Evolutionary conservation across 2,797 vertebrate species (phyloP), one percentile per base, ranked within the genome.

Genomic region (Morus bassanus): DNA sequence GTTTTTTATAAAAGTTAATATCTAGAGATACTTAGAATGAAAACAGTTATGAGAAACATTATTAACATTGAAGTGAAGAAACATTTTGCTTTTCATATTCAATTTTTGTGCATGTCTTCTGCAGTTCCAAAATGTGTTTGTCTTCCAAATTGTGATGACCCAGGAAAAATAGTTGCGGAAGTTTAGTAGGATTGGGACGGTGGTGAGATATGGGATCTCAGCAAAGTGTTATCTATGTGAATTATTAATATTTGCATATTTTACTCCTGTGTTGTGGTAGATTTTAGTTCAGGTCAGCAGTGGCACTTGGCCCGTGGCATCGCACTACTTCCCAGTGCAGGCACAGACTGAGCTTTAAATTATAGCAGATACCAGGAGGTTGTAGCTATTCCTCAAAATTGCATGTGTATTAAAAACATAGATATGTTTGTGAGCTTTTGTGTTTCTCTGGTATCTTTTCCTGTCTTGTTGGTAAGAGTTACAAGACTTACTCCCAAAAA

Each of bases 21-120:
- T 84, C 74, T 91, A 0, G 1, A 79, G 54, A 56, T 72, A 61
- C 28, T 60, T 67, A 9, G 39, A 69, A 72, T 65, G 63, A 88
- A 95, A 92, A 59, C 6, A 43, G 25, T 83, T 88, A 94, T 82
- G 93, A 72, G 69, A 89, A 89, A 60, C 22, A 25, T 83, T 77
- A 81, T 87, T 84, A 72, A 21, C 39, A 45, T 39, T 61, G 53
- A 88, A 91, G 83, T 72, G 35, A 75, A 78, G 54, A 88, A 93
- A 45, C 6, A 48, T 84, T 84, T 43, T 82, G 11, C 51, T 80
- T 80, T 90, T 67, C 4, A 4, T 70, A 13, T 10, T 77, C 2
- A 3, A 21, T 63, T 92, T 91, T 69, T 45, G 35, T 39, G 5
- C 27, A 5, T 6, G 4, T 13, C 23, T 88, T 27, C 39, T 65